Evolutionary conservation across 2,888 invertebrate species (phyloP), one percentile per base, ranked within the genome.

Genomic region (Brenthis hecate): DNA sequence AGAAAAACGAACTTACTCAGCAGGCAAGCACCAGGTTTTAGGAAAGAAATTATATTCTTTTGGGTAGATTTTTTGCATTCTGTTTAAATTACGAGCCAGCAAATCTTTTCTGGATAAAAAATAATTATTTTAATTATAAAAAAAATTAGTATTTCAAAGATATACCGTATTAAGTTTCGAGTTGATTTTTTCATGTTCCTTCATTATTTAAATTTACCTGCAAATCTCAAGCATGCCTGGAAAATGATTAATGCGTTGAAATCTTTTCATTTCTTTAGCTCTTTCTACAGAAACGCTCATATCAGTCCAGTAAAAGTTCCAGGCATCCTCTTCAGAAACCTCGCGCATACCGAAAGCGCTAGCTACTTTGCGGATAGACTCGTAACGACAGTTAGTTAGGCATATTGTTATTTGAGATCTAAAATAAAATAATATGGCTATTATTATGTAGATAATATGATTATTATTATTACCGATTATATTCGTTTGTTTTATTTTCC

Each of bases 261-360:
- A 98, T 72, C 97, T 94, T 86, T 97, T 98, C 97, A 98, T 97
- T 78, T 97, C 97, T 86, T 98, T 98, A 58, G 96, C 97, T 65
- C 96, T 89, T 79, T 98, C 98, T 2, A 97, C 94, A 13, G 97
- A 96, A 23, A 98, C 96, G 75, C 97, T 96, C 79, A 96, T 94
- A 83, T 98, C 98, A 0, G 97, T 97, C 98, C 98, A 98, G 81
- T 96, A 96, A 74, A 98, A 94, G 84, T 97, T 97, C 98, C 98
- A 98, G 65, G 95, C 94, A 69, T 97, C 97, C 60, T 95, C 94
- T 75, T 97, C 97, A 0, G 94, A 93, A 0, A 97, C 97, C 83
- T 96, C 96, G 71, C 95, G 94, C 94, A 96, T 96, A 0, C 95
- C 96, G 81, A 95, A 95, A 72, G 95, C 94, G 71, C 94, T 91